These are phyloP conservation scores for Oedothorax gibbosus DNA, from an alignment of 1,140 invertebrate genomes.

Conservation along the genomic window DNA sequence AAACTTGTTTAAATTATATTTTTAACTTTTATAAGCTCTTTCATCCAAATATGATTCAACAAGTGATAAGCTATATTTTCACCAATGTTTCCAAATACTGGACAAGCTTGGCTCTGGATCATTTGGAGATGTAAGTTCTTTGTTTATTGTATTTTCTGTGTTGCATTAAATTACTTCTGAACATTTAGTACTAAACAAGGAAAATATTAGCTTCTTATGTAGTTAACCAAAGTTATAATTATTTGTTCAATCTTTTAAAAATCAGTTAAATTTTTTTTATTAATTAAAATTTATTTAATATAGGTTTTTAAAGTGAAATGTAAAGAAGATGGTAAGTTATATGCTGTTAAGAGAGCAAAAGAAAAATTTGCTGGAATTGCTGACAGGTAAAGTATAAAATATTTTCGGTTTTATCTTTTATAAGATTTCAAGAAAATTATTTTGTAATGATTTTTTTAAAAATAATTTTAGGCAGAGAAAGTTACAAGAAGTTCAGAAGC, in stretches of 20 bases:
- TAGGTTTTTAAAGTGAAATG: constrained; percentile 75
- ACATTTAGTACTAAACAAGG: too few relatives aligned
- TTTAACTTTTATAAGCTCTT: constrained; percentile 30
- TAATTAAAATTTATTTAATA: neutral
- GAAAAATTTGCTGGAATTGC: constrained; percentile 74
- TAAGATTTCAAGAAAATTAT: neutral
- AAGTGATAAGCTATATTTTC: constrained; percentile 69
- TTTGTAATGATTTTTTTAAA: neutral
- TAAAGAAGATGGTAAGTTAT: constrained; percentile 76
- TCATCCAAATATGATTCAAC: constrained; percentile 46
- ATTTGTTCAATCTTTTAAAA: neutral
- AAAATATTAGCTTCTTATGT: too few relatives aligned
- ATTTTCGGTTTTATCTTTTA: neutral
- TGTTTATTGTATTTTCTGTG: too few relatives aligned
- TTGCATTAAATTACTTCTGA: too few relatives aligned
- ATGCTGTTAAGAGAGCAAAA: constrained; percentile 78
- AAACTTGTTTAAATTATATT: neutral
- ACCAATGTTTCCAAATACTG: constrained; percentile 77
- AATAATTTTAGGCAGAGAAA: constrained; percentile 70
- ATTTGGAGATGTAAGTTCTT: constrained; percentile 77
- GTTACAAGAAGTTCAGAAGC: constrained; percentile 78
- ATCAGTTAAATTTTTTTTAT: neutral
- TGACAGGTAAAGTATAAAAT: constrained; percentile 70
- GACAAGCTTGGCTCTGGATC: constrained; percentile 78
- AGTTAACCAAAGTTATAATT: neutral